Evolutionary conservation across 1,140 invertebrate genomes (phyloP).

Genomic region (Drosophila santomea): DNA sequence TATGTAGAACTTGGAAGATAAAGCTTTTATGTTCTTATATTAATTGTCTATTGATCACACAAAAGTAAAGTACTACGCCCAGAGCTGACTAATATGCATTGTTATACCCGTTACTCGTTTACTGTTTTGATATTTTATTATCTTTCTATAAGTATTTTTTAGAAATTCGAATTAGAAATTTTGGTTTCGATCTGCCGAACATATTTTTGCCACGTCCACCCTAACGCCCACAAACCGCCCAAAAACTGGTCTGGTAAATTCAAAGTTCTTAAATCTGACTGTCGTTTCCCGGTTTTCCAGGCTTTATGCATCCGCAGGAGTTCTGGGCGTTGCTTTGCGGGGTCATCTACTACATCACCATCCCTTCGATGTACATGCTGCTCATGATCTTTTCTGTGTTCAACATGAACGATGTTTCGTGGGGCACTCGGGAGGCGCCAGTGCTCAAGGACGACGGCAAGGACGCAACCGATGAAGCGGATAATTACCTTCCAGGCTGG

Average conservation of each 20-base stretch:
- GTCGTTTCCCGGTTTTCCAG: slow-evolving; percentile 11
- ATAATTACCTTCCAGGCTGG: slow-evolving; percentile 87
- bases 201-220: too few relatives aligned
- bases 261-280: background rate
- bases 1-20: too few relatives aligned
- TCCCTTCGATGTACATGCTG: slow-evolving; percentile 97
- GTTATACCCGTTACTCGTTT: too few relatives aligned
- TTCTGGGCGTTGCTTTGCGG: slow-evolving; percentile 91
- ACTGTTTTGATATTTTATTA: too few relatives aligned
- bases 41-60: too few relatives aligned
- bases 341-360: slow-evolving; percentile 95
- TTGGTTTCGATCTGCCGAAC: too few relatives aligned
- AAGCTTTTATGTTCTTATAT: too few relatives aligned
- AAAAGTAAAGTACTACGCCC: too few relatives aligned
- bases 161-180: too few relatives aligned
- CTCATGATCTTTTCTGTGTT: slow-evolving; percentile 96
- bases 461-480: slow-evolving; percentile 21
- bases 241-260: background rate
- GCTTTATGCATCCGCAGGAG: slow-evolving; percentile 94
- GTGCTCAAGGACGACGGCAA: slow-evolving; percentile 59
- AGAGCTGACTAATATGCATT: too few relatives aligned
- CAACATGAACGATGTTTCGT: slow-evolving; percentile 95
- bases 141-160: too few relatives aligned
- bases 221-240: too few relatives aligned
- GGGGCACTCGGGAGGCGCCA: slow-evolving; percentile 93